Conservation (phyloP, 1,140 invertebrate species). For the Orchestia grillus region DNA sequence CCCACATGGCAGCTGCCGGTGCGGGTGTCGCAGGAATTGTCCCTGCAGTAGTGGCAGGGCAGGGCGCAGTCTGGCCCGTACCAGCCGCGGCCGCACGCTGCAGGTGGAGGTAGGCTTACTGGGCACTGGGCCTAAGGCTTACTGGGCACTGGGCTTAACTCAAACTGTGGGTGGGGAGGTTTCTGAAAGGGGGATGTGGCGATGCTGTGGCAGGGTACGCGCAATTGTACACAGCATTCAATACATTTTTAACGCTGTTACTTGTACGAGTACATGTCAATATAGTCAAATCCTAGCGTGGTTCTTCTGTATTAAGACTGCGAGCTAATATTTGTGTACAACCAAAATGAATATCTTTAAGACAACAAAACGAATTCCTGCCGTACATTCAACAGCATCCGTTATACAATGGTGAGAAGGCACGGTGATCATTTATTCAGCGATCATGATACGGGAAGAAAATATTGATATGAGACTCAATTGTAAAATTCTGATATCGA, state of each 20-base stretch:
- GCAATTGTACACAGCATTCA: background rate
- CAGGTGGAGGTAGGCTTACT: background rate
- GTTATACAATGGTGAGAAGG: too few relatives aligned
- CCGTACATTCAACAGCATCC: too few relatives aligned
- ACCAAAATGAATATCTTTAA: too few relatives aligned
- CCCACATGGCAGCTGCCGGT: background rate
- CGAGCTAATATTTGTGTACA: too few relatives aligned
- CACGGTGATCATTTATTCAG: too few relatives aligned
- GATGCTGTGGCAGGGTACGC: background rate
- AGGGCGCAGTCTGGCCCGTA: slow-evolving; percentile 6
- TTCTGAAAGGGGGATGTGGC: background rate
- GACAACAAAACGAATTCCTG: too few relatives aligned
- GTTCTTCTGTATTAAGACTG: too few relatives aligned
- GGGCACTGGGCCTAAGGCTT: background rate
- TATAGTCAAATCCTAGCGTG: too few relatives aligned
- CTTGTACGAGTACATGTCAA: too few relatives aligned
- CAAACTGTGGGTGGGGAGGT: background rate
- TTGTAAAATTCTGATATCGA: too few relatives aligned
- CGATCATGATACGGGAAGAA: too few relatives aligned
- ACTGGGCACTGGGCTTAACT: background rate
- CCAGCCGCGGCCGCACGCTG: background rate
- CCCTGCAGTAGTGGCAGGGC: background rate
- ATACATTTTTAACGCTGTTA: background rate
- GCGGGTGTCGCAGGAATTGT: background rate
- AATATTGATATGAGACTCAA: too few relatives aligned